Percentiles rank a stretch among this genome's conserved stretches.
Evolutionary conservation across 2,888 invertebrate genomes (phyloP).

Genomic region (Aromia moschata): DNA sequence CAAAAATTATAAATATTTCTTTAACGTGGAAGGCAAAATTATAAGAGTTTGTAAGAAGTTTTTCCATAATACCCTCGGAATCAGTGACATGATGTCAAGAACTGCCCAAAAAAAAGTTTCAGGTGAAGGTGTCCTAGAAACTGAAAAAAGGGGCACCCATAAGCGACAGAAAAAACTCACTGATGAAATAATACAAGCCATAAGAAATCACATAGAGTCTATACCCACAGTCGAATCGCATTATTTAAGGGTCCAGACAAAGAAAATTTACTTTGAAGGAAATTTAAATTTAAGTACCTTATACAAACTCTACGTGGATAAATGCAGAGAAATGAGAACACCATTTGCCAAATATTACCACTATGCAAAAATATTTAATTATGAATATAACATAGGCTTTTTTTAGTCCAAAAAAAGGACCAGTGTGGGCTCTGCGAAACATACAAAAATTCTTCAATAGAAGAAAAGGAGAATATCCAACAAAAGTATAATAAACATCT

Average conservation of each 20-base stretch:
- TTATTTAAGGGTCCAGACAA: slow-evolving; percentile 26
- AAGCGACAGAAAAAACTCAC: not conserved
- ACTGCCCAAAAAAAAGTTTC: too few relatives aligned
- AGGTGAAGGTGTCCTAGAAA: slow-evolving; percentile 1
- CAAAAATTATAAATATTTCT: too few relatives aligned
- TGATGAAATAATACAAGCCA: not conserved
- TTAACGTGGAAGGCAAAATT: too few relatives aligned
- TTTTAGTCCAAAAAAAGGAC: not conserved
- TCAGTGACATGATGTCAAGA: too few relatives aligned
- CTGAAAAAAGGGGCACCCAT: not conserved
- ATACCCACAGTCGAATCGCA: slow-evolving; percentile 22
- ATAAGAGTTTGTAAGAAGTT: too few relatives aligned
- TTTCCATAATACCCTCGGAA: too few relatives aligned
- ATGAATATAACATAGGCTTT: not conserved
- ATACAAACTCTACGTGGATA: too few relatives aligned
- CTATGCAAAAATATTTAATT: slow-evolving; percentile 12
- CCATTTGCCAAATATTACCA: slow-evolving; percentile 14
- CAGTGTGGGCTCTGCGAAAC: not conserved
- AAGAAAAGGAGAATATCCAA: not conserved
- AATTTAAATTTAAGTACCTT: slow-evolving; percentile 27
- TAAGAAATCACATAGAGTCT: slow-evolving; percentile 10
- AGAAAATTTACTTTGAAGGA: slow-evolving; percentile 26
- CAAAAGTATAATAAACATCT: not conserved
- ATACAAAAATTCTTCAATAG: not conserved
- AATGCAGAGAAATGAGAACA: too few relatives aligned